Evolutionary conservation across 2,888 invertebrate genomes (phyloP), one percentile per base, ranked within the genome.

Genomic region (Melinaea marsaeus): DNA sequence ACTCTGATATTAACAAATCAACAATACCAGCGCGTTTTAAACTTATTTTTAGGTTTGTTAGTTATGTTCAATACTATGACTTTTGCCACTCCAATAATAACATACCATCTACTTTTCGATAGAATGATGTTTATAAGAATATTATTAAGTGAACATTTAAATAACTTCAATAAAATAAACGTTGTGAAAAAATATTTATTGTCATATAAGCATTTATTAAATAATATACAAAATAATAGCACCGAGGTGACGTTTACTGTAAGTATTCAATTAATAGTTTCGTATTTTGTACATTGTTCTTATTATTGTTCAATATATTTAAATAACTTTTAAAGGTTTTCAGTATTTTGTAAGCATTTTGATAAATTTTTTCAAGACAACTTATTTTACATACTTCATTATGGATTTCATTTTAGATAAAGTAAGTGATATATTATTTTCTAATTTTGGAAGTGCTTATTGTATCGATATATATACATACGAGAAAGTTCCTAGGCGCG

Each of bases 151-250:
- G 32, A 51, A 51, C 51, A 51, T 51, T 51, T 51, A 32, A 51
- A 51, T 9, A 51, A 22, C 3, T 9, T 6, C 3, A 7, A 51
- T 51, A 51, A 51, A 32, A 51, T 32, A 9, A 3, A 7, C 11
- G 51, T 51, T 5, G 2, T 51, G 32, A 6, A 32, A 9, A 51
- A 51, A 32, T 51, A 51, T 51, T 11, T 51, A 51, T 51, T 51
- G 7, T 51, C 51, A 32, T 51, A 51, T 51, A 51, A 51, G n/a
- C 51, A 51, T 51, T 51, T 51, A 51, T 51, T 51, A 51, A 51
- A 51, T 7, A 51, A 51, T 51, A 11, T 51, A 7, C 51, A 51
- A 32, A 51, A 32, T 32, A 51, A 51, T 32, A 51, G 6, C 32
- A 32, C 6, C 2, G 32, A 22, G 3, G 51, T 51, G 6, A 32